Conservation (phyloP, 2,888 invertebrate species). For the Ligdia adustata region DNA sequence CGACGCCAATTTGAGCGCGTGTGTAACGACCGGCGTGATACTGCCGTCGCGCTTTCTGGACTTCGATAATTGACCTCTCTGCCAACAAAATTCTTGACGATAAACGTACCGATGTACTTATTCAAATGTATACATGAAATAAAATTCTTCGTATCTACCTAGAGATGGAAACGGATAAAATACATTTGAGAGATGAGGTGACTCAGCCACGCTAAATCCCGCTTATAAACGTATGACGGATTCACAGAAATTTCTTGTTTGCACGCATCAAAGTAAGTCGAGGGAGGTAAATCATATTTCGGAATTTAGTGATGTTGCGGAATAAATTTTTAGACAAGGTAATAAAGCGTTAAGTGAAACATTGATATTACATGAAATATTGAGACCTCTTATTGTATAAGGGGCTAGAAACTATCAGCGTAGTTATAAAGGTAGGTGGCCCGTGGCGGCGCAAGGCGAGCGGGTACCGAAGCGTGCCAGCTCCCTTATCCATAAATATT, state of each 20-base stretch:
- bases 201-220: conserved; percentile 20
- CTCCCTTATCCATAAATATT: conserved; percentile 71
- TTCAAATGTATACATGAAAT: conserved; percentile 13
- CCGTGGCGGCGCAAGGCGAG: conserved; percentile 49
- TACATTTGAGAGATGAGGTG: conserved; percentile 15
- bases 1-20: conserved; percentile 70
- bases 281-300: conserved; percentile 13
- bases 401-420: conserved; percentile 23
- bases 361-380: conserved; percentile 8
- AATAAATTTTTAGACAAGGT: conserved; percentile 6
- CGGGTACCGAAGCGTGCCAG: conserved; percentile 67
- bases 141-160: conserved; percentile 4
- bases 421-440: conserved; percentile 49
- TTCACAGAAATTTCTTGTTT: conserved; percentile 22
- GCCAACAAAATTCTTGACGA: conserved; percentile 59
- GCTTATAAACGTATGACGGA: conserved; percentile 13
- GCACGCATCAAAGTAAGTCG: conserved; percentile 8
- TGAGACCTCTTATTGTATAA: conserved; percentile 22
- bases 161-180: conserved; percentile 26
- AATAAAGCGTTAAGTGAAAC: conserved; percentile 5
- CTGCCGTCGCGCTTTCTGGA: conserved; percentile 61
- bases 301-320: conserved; percentile 1
- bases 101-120: conserved; percentile 34
- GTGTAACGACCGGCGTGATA: conserved; percentile 66
- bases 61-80: conserved; percentile 66